These are phyloP conservation scores for Pterostichus madidus DNA, from an alignment of 2,888 invertebrate species.

Conservation along the genomic window DNA sequence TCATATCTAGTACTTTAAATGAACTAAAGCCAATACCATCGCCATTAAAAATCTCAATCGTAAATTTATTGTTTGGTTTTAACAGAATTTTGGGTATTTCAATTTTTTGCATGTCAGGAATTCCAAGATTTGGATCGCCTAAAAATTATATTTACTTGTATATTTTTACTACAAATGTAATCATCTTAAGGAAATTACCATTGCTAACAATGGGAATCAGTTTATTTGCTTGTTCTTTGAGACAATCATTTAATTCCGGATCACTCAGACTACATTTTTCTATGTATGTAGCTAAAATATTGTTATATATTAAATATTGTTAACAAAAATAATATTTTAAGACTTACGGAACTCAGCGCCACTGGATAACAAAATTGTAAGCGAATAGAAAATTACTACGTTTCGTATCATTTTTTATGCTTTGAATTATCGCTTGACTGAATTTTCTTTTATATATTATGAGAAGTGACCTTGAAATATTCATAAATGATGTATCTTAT, in stretches of 20 bases:
- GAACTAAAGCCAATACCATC: neutral
- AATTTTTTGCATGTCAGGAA: neutral
- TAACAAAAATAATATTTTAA: no score
- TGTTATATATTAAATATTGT: no score
- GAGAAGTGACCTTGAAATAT: no score
- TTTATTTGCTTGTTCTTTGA: conserved; percentile 2
- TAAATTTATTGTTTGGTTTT: neutral
- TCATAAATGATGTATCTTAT: no score
- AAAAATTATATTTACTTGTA: neutral
- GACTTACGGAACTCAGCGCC: no score
- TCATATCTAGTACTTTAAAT: neutral
- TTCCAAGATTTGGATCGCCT: conserved; percentile 3
- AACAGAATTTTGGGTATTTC: neutral
- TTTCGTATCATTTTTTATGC: no score
- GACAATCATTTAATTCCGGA: neutral
- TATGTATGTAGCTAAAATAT: neutral
- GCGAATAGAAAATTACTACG: no score
- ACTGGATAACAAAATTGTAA: no score
- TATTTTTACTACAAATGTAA: no score
- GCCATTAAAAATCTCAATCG: neutral
- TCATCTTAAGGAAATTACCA: neutral
- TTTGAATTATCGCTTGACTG: no score
- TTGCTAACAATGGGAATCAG: neutral
- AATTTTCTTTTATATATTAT: no score
- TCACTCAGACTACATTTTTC: neutral